These are phyloP conservation scores for Carassius carassius DNA, from an alignment of 2,113 vertebrate species.

Conservation along the genomic window DNA sequence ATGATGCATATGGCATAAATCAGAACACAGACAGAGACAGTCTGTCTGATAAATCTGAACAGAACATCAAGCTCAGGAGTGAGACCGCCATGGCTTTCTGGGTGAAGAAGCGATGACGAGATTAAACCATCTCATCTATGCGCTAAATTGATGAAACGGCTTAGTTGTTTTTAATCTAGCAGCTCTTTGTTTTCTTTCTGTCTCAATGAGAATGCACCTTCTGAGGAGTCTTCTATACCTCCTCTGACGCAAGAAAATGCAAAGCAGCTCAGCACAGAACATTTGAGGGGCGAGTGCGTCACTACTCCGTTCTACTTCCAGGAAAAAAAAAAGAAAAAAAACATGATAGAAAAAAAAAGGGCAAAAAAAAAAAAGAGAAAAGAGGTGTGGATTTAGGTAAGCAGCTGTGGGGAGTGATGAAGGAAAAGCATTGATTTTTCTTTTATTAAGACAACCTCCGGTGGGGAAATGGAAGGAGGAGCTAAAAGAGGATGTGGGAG, in stretches of 20 bases:
- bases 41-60: neutral
- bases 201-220: conserved; percentile 62
- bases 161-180: conserved; percentile 39
- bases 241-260: conserved; percentile 56
- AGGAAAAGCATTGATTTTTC: conserved; percentile 78
- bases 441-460: conserved; percentile 72
- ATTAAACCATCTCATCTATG: conserved; percentile 47
- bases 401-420: conserved; percentile 69
- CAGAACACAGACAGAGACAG: neutral
- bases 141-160: conserved; percentile 47
- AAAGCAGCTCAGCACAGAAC: conserved; percentile 57
- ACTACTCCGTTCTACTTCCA: conserved; percentile 77
- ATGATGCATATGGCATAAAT: neutral
- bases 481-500: conserved; percentile 42
- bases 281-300: conserved; percentile 76
- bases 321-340: conserved; percentile 20
- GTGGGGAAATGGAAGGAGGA: conserved; percentile 54
- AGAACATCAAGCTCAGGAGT: neutral
- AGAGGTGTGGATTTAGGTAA: conserved; percentile 75
- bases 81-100: neutral
- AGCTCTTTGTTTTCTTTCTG: conserved; percentile 61
- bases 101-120: neutral
- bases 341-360: too few relatives aligned
- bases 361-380: conserved; percentile 64
- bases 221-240: conserved; percentile 46